Percentiles rank a stretch among this genome's conserved stretches.
These are phyloP conservation scores for Idaea dimidiata DNA, from an alignment of 2,888 invertebrate species.

Conservation along the genomic window DNA sequence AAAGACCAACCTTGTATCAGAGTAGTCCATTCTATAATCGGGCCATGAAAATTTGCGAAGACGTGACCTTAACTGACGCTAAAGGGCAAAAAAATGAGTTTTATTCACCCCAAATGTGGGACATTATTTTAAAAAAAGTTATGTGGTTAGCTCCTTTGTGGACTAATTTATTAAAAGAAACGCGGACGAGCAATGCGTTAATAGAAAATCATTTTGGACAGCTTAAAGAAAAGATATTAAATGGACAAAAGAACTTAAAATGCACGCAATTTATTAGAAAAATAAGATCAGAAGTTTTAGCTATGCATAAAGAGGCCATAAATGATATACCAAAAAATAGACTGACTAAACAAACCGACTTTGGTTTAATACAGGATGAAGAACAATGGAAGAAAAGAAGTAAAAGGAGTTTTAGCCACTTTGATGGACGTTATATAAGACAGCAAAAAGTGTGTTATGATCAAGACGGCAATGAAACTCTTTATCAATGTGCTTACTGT, in stretches of 20 bases:
- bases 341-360: constrained; percentile 3
- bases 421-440: not conserved
- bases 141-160: constrained; percentile 3
- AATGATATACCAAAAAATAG: constrained; percentile 8
- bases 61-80: no score
- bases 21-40: no score
- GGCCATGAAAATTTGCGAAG: no score
- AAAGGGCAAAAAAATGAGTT: no score
- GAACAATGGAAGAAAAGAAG: constrained; percentile 5
- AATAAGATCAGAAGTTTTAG: constrained; percentile 6
- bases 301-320: not conserved
- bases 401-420: constrained; percentile 7
- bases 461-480: constrained; percentile 4
- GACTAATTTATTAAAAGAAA: constrained; percentile 7
- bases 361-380: not conserved
- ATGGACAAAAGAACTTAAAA: constrained; percentile 7
- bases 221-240: constrained; percentile 2
- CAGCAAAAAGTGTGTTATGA: constrained; percentile 5
- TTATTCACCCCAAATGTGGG: constrained; percentile 3
- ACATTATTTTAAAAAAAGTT: constrained; percentile 8
- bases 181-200: constrained; percentile 1
- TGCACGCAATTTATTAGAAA: constrained; percentile 7
- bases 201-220: constrained; percentile 11
- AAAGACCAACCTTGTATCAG: no score
- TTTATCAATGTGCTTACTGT: constrained; percentile 8